These are phyloP conservation scores for Spodoptera picta DNA, from an alignment of 2,888 invertebrate genomes.

Conservation along the genomic window DNA sequence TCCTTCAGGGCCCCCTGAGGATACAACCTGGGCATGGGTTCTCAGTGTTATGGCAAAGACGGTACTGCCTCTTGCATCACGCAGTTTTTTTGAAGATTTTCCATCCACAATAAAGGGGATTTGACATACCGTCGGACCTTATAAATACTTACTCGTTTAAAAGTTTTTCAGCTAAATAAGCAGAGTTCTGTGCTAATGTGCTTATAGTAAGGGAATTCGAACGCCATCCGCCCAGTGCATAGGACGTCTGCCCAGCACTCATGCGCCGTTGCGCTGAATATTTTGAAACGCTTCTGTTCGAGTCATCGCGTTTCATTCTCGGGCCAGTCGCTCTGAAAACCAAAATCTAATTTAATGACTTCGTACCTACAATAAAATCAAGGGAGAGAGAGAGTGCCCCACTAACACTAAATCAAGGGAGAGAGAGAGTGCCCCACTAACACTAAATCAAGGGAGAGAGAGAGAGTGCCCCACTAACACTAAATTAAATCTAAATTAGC, in stretches of 20 bases:
- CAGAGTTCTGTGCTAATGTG: conserved; percentile 73
- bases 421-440: too few species aligned
- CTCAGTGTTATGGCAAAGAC: too few species aligned
- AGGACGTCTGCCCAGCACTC: conserved; percentile 55
- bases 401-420: too few species aligned
- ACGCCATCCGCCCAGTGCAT: conserved; percentile 68
- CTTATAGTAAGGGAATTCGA: conserved; percentile 79
- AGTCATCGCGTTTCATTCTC: conserved; percentile 86
- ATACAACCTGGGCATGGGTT: too few species aligned
- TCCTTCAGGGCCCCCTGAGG: too few species aligned
- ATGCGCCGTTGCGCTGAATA: conserved; percentile 56
- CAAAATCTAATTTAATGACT: conserved; percentile 13
- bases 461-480: too few species aligned
- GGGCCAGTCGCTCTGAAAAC: conserved; percentile 73
- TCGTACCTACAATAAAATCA: too few species aligned
- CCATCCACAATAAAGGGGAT: not conserved
- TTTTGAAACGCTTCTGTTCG: conserved; percentile 71
- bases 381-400: too few species aligned
- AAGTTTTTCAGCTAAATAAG: conserved; percentile 70
- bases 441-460: too few species aligned
- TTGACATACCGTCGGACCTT: not conserved
- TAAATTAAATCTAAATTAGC: too few species aligned
- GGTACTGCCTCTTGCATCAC: too few species aligned
- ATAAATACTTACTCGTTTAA: conserved; percentile 65
- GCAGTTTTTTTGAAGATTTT: too few species aligned